phyloP scores from a whole-genome alignment of 2,888 invertebrate genomes.

The Lordiphosa andalusiaca region DNA sequence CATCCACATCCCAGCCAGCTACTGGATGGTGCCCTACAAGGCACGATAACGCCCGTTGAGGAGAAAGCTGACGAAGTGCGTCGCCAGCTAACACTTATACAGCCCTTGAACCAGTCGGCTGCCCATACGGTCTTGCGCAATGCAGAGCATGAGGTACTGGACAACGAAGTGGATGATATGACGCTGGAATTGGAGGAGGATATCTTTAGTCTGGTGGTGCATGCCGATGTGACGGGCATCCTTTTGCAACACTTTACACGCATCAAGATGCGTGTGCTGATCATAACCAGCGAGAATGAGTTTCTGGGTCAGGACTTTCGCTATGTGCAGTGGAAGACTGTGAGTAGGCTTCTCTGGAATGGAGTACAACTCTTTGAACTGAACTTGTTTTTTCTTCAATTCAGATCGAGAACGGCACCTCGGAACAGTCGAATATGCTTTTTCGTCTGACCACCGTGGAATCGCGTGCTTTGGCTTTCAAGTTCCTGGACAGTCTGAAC shows the following conservation, averaged over 20 bases:
- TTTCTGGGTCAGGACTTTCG: slow-evolving; percentile 77
- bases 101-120: slow-evolving; percentile 59
- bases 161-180: slow-evolving; percentile 67
- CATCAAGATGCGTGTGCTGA: slow-evolving; percentile 77
- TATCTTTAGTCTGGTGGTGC: slow-evolving; percentile 74
- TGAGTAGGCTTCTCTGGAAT: slow-evolving; percentile 69
- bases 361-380: slow-evolving; percentile 30
- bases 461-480: slow-evolving; percentile 76
- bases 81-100: slow-evolving; percentile 62
- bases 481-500: slow-evolving; percentile 72
- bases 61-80: slow-evolving; percentile 68
- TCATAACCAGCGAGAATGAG: slow-evolving; percentile 78
- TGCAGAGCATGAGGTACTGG: slow-evolving; percentile 69
- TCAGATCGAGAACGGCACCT: slow-evolving; percentile 78
- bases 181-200: slow-evolving; percentile 72
- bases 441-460: slow-evolving; percentile 75
- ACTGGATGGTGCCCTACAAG: slow-evolving; percentile 54
- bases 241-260: slow-evolving; percentile 75
- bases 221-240: slow-evolving; percentile 79
- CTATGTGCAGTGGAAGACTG: slow-evolving; percentile 80
- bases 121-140: slow-evolving; percentile 64
- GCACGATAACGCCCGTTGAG: slow-evolving; percentile 67
- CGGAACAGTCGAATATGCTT: slow-evolving; percentile 70
- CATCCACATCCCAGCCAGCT: slow-evolving; percentile 72
- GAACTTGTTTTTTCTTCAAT: background rate